These are phyloP conservation scores for Cryptomyrus ogoouensis DNA, from an alignment of 2,113 vertebrate genomes.

Conservation along the genomic window DNA sequence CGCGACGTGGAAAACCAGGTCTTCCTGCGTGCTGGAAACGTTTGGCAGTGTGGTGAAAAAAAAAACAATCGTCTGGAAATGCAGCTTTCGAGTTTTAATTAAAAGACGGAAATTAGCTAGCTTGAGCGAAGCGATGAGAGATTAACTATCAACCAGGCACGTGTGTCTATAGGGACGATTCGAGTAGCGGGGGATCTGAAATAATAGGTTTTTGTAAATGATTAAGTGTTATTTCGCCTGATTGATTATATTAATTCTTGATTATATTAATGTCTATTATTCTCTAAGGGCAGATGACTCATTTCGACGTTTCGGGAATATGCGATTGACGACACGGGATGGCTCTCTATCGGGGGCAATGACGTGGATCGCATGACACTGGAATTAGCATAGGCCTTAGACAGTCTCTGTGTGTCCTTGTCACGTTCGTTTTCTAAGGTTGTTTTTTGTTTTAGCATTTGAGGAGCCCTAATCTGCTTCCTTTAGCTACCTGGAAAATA, in stretches of 20 bases:
- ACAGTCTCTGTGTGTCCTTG: conserved; percentile 12
- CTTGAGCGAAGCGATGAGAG: not conserved
- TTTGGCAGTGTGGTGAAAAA: not conserved
- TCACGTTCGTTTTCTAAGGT: not conserved
- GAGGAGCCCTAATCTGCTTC: not conserved
- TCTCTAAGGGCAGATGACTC: conserved; percentile 8
- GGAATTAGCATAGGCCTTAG: conserved; percentile 6
- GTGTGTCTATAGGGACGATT: conserved; percentile 6
- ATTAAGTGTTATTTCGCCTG: conserved; percentile 12
- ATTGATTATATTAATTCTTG: conserved; percentile 15
- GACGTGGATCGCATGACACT: not conserved
- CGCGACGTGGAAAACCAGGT: not conserved
- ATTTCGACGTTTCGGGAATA: conserved; percentile 4
- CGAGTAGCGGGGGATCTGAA: not conserved
- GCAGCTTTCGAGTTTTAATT: not conserved
- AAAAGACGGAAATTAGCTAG: conserved; percentile 18
- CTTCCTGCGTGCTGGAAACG: not conserved
- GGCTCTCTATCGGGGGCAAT: not conserved
- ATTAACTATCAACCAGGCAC: conserved; percentile 3
- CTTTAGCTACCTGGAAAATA: not conserved
- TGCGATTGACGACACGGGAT: not conserved
- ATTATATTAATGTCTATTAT: conserved; percentile 5
- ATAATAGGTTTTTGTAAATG: conserved; percentile 19
- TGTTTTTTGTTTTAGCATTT: conserved; percentile 10
- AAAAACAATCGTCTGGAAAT: not conserved